These are phyloP conservation scores for Poeciliopsis infans DNA, from an alignment of 2,797 vertebrate species.

Conservation along the genomic window DNA sequence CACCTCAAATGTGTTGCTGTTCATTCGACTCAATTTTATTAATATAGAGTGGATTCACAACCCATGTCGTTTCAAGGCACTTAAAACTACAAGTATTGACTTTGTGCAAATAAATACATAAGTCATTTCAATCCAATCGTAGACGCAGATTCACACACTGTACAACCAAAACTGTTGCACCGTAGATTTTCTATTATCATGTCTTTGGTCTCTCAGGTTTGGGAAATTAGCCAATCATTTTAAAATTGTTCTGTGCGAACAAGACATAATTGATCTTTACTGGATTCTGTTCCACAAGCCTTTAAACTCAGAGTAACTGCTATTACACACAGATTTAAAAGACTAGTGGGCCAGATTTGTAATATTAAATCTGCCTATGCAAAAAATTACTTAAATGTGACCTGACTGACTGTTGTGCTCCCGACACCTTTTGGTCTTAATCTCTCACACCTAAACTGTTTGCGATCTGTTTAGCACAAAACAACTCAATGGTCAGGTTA, in stretches of 20 bases:
- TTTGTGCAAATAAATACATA: too few relatives aligned
- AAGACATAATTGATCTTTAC: background rate
- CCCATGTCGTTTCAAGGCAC: too few relatives aligned
- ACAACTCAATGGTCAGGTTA: background rate
- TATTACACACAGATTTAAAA: background rate
- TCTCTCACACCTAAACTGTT: background rate
- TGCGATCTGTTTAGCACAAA: background rate
- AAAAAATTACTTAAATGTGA: constrained; percentile 1
- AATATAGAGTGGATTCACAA: too few relatives aligned
- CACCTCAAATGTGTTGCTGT: background rate
- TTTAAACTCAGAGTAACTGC: background rate
- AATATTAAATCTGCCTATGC: background rate
- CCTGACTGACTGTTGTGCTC: background rate
- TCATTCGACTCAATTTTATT: background rate
- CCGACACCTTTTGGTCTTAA: background rate
- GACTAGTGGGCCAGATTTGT: background rate
- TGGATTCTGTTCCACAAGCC: background rate
- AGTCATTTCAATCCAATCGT: too few relatives aligned
- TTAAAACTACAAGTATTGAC: too few relatives aligned
- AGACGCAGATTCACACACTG: too few relatives aligned
- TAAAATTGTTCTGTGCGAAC: too few relatives aligned
- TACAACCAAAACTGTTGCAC: too few relatives aligned
- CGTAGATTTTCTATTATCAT: too few relatives aligned
- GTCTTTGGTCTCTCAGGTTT: too few relatives aligned
- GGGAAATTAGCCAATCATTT: too few relatives aligned